Evolutionary conservation across 2,113 vertebrate genomes (phyloP), one percentile per base, ranked within the genome.

Genomic region (Tympanuchus pallidicinctus): DNA sequence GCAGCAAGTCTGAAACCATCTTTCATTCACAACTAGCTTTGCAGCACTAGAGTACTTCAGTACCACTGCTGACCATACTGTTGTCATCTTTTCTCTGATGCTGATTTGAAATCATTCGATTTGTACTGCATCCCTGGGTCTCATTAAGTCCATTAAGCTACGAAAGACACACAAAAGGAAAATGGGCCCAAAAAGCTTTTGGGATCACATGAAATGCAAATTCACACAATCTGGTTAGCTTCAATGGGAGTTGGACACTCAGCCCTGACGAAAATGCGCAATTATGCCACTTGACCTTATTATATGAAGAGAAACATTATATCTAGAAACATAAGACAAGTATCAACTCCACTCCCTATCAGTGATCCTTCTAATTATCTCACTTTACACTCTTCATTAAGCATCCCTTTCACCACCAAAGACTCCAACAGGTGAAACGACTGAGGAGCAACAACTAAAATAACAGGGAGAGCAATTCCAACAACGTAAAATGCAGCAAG

Each of bases 161-260:
- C 52, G 61, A 59, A 74, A 82, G 6, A 79, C 4, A 18, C 8
- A 22, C 4, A 20, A 64, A 65, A 86, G 24, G 11, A 73, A 71
- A 84, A 69, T 2, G 7, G 25, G 11, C 4, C 17, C 57, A 43
- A 89, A 92, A 69, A 2, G 4, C 25, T 54, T 65, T 60, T 30
- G 73, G 34, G 43, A 60, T 65, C 24, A 64, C 32, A 40, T 14
- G 14, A 70, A 1, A 3, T 0, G 30, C 0, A 45, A 36, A 78
- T 72, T 56, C 22, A 56, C 6, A 19, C 36, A 71, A 50, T 18
- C 34, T 40, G 52, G 66, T n/a, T 30, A 76, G 17, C n/a, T 64
- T 70, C 28, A 72, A 32, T 4, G 21, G 16, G 40, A 73, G 11
- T 0, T 82, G 45, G 45, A 30, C 16, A 84, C 30, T n/a, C 16